These are phyloP conservation scores for Coturnix japonica DNA, from an alignment of 2,113 vertebrate species.

Conservation along the genomic window DNA sequence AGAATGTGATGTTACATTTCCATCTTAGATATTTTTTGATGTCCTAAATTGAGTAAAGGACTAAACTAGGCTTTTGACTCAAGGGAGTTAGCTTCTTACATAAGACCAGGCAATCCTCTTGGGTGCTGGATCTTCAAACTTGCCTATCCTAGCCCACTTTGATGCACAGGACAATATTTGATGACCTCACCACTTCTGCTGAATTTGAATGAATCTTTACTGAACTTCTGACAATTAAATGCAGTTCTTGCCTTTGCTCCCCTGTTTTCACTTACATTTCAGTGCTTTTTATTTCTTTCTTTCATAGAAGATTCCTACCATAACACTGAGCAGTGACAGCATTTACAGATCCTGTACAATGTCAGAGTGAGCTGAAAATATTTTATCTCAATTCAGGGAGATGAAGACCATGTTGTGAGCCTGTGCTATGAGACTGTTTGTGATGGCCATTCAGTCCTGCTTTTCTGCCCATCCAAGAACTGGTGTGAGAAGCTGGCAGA, in stretches of 20 bases:
- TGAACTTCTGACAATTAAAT: neutral
- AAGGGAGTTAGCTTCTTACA: neutral
- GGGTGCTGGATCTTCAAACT: neutral
- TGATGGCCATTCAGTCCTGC: slow-evolving; percentile 88
- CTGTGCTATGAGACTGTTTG: slow-evolving; percentile 92
- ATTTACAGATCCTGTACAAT: neutral
- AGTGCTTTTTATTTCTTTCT: slow-evolving; percentile 31
- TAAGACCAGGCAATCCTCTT: neutral
- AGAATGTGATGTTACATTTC: neutral
- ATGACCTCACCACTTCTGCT: neutral
- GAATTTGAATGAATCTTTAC: neutral
- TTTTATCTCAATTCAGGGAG: slow-evolving; percentile 83
- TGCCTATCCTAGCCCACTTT: neutral
- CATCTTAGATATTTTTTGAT: neutral
- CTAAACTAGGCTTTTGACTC: neutral
- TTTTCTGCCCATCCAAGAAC: slow-evolving; percentile 97
- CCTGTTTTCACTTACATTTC: neutral
- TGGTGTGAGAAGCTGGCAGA: slow-evolving; percentile 98
- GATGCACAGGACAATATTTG: neutral
- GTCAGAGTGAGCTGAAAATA: neutral
- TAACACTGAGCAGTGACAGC: neutral
- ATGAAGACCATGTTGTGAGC: slow-evolving; percentile 93
- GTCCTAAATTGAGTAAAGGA: neutral
- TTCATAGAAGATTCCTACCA: neutral
- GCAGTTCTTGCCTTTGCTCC: neutral